phyloP scores from a whole-genome alignment of 1,140 invertebrate species.

The Lucilia cuprina region DNA sequence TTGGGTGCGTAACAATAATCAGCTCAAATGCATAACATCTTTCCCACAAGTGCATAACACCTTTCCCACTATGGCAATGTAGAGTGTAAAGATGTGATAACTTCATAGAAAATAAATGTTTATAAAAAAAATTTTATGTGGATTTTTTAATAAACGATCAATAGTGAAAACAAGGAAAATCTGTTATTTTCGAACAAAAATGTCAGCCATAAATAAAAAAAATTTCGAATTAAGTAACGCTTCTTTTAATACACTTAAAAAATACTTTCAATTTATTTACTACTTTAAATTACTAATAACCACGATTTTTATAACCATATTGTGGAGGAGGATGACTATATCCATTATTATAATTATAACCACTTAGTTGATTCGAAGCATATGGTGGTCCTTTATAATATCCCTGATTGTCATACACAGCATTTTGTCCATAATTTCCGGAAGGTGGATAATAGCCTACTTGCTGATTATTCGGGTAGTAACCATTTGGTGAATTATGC shows the following conservation, averaged over 20 bases:
- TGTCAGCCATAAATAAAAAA: too few species aligned
- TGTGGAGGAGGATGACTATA: background rate
- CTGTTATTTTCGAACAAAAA: too few species aligned
- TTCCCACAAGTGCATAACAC: too few species aligned
- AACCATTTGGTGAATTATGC: background rate
- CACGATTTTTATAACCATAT: background rate
- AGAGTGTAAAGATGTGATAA: too few species aligned
- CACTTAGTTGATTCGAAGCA: background rate
- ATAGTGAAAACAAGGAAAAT: too few species aligned
- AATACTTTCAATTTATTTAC: background rate
- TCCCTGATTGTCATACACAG: background rate
- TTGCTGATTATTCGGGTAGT: background rate
- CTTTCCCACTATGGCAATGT: too few species aligned
- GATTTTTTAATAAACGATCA: too few species aligned
- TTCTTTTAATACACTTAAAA: background rate
- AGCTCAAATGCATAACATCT: too few species aligned
- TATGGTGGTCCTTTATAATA: background rate
- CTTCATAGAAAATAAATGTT: too few species aligned
- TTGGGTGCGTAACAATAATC: too few species aligned
- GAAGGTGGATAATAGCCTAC: background rate
- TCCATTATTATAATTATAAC: background rate
- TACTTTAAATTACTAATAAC: background rate
- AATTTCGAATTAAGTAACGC: too few species aligned
- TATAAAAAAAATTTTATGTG: too few species aligned
- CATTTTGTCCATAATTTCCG: background rate